Evolutionary conservation across 1,140 invertebrate genomes (phyloP), one percentile per base, ranked within the genome.

Genomic region (Drosophila miranda): DNA sequence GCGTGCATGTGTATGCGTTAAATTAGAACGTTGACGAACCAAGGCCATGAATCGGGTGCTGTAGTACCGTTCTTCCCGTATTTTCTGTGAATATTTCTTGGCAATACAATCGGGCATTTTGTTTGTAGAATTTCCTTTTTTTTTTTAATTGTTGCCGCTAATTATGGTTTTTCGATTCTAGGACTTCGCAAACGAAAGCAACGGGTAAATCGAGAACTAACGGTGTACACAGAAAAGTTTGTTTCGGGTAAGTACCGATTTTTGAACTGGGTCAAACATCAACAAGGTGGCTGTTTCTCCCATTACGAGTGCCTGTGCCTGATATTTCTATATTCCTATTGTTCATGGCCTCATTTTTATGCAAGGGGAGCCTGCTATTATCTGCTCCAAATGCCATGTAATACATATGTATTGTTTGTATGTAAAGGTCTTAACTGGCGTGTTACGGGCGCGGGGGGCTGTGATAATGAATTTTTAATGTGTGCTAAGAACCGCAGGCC

Each of bases 391-490:
- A n/a, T 63, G 43, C 16, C 11, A 45, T 38, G 26, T 34, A 64
- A 30, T 38, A 38, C 34, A 38, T 38, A 13, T 38, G 11, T 38
- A 38, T 38, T 38, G 3, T 13, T 13, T 38, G 34, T 13, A 38
- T 38, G 34, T 11, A 38, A 13, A 11, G 11, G 4, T 38, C 13
- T 13, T 38, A 54, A 45, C 26, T 42, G 53, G 38, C 52, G 53
- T 71, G 56, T 53, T 48, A 21, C 38, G 46, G 38, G 53, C 21
- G 13, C n/a, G 30, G 46, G 73, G 38, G 53, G 21, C 16, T 19
- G 23, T 48, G 67, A 62, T 82, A 70, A 75, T 83, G 75, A 56
- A 83, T 84, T 79, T 84, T 83, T 83, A 84, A 83, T 68, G 80
- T 30, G 56, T 34, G 42, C 60, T 52, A 28, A 61, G 60, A 77